Conservation (phyloP, 2,113 vertebrate genomes). For the Rhipidura dahli region DNA sequence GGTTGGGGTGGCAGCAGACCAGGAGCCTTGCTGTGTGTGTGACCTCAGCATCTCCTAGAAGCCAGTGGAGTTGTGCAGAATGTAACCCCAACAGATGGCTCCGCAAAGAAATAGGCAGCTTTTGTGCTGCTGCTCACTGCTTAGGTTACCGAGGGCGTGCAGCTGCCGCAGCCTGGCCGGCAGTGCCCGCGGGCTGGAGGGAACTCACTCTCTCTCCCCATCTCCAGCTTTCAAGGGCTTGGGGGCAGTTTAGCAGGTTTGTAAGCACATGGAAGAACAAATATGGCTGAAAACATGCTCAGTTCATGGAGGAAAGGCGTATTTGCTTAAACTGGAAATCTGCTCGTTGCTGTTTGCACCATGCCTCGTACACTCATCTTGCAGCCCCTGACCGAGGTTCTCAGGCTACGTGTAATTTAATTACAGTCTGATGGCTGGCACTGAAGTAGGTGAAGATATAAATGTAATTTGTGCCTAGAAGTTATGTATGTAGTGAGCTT, state of each 20-base stretch:
- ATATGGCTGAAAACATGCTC: fast-evolving
- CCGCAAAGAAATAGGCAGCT: background rate
- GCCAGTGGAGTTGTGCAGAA: background rate
- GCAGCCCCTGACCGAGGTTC: background rate
- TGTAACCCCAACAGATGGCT: background rate
- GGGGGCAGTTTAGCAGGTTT: background rate
- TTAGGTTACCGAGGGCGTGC: fast-evolving
- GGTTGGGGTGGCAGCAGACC: background rate
- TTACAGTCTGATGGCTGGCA: background rate
- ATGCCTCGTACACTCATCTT: fast-evolving
- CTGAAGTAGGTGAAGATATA: background rate
- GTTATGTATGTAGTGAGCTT: background rate
- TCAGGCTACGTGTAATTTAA: background rate
- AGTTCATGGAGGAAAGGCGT: fast-evolving
- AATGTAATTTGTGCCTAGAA: background rate
- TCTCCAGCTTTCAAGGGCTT: background rate
- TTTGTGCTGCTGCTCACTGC: background rate
- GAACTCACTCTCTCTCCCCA: fast-evolving
- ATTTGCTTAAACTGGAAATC: background rate
- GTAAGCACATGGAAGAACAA: background rate
- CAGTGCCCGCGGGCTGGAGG: background rate
- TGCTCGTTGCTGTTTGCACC: fast-evolving
- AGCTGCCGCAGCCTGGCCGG: background rate
- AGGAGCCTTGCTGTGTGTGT: fast-evolving
- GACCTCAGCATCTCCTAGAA: background rate